Evolutionary conservation across 2,797 vertebrate genomes (phyloP), one percentile per base, ranked within the genome.

Genomic region (Scolopax rusticola): DNA sequence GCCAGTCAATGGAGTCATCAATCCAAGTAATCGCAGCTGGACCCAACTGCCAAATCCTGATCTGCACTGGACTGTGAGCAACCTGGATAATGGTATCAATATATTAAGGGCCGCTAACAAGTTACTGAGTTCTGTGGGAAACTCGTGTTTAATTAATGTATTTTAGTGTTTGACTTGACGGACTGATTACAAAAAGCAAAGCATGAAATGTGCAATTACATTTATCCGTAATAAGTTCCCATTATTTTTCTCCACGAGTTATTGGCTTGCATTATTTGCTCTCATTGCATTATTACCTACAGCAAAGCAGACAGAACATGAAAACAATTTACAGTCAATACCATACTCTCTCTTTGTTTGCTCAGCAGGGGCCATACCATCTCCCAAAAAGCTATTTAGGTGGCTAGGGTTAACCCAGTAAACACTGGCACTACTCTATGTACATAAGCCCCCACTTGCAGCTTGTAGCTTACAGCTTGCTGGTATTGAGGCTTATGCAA

Each of bases 161-260:
- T 82, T 88, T 82, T 47, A 79, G 51, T 41, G 56, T 79, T 87
- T 76, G 59, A 91, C 43, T 82, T 79, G 50, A 84, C 10, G 3
- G 36, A 70, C 38, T 74, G 74, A 59, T 84, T 93, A 79, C 67
- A 94, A 65, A 96, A 88, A 85, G 53, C 50, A 92, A 93, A 87
- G 59, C 85, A 84, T 68, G 51, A 95, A 94, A 93, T 64, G 9
- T 75, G 41, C 74, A 74, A 89, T 91, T 91, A 84, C 51, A 79
- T 77, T 94, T 88, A 77, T 59, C 23, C 1, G 1, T 70, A 90
- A 30, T 64, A 87, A 70, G 23, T 27, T 80, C 70, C 41, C 33
- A 40, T 77, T 90, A 64, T 63, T 90, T 89, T 82, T 90, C 32
- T 90, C 33, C 45, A 47, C 3, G 0, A 94, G 32, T 20, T 89